Evolutionary conservation across 1,140 invertebrate species (phyloP).

Genomic region (Oryctes rhinoceros): DNA sequence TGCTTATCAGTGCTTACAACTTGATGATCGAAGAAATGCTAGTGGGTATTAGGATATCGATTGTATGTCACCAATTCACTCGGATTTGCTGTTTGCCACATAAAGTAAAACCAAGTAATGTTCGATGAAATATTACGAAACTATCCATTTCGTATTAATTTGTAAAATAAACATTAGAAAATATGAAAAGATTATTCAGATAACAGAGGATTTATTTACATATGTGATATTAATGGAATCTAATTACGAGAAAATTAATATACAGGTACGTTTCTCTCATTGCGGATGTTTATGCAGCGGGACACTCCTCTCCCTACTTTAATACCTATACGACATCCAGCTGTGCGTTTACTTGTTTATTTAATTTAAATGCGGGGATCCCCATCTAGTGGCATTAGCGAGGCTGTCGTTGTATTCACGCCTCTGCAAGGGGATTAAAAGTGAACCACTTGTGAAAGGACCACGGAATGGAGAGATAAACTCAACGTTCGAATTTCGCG

Average conservation of each 20-base stretch:
- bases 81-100: no score
- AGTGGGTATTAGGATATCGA: no score
- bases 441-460: constrained; percentile 38
- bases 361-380: constrained; percentile 47
- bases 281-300: constrained; percentile 41
- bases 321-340: constrained; percentile 47
- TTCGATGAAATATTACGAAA: no score
- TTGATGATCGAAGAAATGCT: no score
- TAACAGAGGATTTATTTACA: no score
- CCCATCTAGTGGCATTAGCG: constrained; percentile 46
- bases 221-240: no score
- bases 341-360: constrained; percentile 48
- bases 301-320: background rate
- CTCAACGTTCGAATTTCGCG: background rate
- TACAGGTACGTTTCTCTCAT: constrained; percentile 38
- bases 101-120: no score
- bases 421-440: constrained; percentile 47
- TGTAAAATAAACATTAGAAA: no score
- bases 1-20: no score
- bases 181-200: no score
- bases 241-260: background rate
- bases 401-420: constrained; percentile 41
- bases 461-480: constrained; percentile 27
- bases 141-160: no score
- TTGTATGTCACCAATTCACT: no score